Conservation (phyloP, 1,140 invertebrate genomes). For the Lordiphosa collinella region DNA sequence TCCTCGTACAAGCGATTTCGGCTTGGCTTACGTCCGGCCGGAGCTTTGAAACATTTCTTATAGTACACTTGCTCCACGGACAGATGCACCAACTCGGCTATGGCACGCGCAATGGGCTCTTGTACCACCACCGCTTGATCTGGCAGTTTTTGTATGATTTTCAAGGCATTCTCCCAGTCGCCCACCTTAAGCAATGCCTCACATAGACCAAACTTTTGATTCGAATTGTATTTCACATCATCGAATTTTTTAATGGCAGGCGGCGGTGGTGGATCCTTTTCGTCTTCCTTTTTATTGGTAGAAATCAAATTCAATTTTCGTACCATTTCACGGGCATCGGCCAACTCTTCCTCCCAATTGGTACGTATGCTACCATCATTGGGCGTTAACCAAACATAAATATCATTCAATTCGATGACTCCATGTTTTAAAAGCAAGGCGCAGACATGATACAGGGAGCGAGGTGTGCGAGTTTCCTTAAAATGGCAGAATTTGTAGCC, state of each 20-base stretch:
- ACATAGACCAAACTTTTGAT: conserved; percentile 96
- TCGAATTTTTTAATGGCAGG: conserved; percentile 84
- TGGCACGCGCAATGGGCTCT: conserved; percentile 87
- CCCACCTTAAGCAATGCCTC: conserved; percentile 93
- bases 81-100: conserved; percentile 91
- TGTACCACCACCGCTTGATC: conserved; percentile 90
- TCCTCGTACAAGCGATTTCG: conserved; percentile 58
- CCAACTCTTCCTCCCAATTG: conserved; percentile 90
- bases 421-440: conserved; percentile 93
- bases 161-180: conserved; percentile 92
- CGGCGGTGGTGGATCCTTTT: conserved; percentile 84
- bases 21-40: conserved; percentile 41
- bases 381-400: conserved; percentile 95
- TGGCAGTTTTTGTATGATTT: conserved; percentile 90
- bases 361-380: conserved; percentile 90
- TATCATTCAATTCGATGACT: conserved; percentile 91
- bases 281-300: conserved; percentile 90
- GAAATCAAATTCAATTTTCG: conserved; percentile 92
- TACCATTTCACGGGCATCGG: conserved; percentile 92
- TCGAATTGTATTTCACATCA: conserved; percentile 85
- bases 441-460: conserved; percentile 92
- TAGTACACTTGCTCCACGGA: conserved; percentile 94
- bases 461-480: conserved; percentile 87
- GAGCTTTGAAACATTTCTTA: conserved; percentile 82
- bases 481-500: conserved; percentile 95